Conservation (phyloP, 2,113 vertebrate species). For the Ceratotherium simum region DNA sequence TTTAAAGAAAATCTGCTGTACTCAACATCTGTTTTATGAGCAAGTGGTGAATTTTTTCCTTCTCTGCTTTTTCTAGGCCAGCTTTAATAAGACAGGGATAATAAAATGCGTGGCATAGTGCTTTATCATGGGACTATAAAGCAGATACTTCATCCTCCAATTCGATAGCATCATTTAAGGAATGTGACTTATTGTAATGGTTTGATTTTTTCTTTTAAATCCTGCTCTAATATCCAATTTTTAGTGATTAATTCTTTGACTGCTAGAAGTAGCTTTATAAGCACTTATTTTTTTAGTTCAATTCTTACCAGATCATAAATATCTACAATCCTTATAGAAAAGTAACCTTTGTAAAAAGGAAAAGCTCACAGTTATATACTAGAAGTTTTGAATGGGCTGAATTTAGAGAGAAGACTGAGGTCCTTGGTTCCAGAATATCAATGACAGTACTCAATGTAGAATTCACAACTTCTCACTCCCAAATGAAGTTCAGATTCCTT, state of each 20-base stretch:
- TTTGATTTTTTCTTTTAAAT: slow-evolving; percentile 43
- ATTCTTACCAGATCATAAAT: not conserved
- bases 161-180: not conserved
- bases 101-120: not conserved
- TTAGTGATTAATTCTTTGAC: not conserved
- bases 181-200: not conserved
- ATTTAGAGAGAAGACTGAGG: not conserved
- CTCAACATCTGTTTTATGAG: not conserved
- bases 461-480: not conserved
- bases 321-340: not conserved
- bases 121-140: not conserved
- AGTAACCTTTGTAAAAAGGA: not conserved
- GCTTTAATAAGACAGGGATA: not conserved
- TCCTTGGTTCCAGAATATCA: not conserved
- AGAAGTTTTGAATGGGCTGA: not conserved
- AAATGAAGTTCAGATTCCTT: not conserved
- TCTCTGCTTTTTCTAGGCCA: not conserved
- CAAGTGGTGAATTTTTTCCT: not conserved
- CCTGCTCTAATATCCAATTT: not conserved
- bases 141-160: not conserved
- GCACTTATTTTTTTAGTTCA: not conserved
- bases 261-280: not conserved
- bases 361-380: not conserved
- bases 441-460: not conserved
- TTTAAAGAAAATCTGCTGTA: not conserved